These are phyloP conservation scores for Paralichthys olivaceus DNA, from an alignment of 2,113 vertebrate species.

Conservation along the genomic window DNA sequence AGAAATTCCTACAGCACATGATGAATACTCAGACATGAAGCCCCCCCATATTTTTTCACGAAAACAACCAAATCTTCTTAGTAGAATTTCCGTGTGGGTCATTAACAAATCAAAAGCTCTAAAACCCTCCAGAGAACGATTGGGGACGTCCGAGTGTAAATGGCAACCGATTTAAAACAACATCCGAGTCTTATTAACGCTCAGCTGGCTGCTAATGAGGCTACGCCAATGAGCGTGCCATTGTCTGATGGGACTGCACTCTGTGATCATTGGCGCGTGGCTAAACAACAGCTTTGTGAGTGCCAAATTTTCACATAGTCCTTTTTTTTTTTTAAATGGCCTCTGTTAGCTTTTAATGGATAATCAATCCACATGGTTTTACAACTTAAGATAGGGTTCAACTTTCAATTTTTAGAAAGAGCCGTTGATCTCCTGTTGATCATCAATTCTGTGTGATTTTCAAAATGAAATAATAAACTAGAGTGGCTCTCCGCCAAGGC, in stretches of 20 bases:
- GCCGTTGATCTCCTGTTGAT: not conserved
- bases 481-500: too few relatives aligned
- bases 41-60: not conserved
- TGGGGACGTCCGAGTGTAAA: conserved; percentile 34
- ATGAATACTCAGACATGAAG: conserved; percentile 6
- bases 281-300: conserved; percentile 53
- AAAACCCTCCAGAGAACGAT: conserved; percentile 29
- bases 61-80: conserved; percentile 20
- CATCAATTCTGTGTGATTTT: not conserved
- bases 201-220: conserved; percentile 62
- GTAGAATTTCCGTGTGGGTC: conserved; percentile 31
- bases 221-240: conserved; percentile 40
- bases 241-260: conserved; percentile 49
- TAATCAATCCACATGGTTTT: conserved; percentile 46
- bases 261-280: conserved; percentile 50
- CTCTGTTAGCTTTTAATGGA: conserved; percentile 57
- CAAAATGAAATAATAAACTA: not conserved
- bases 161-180: conserved; percentile 53
- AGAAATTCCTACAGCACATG: not conserved
- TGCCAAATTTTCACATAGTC: conserved; percentile 47
- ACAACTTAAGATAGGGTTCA: not conserved
- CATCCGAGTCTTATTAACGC: conserved; percentile 53
- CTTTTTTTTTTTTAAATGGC: conserved; percentile 47
- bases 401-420: not conserved
- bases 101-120: conserved; percentile 44